Conservation (phyloP, 2,113 vertebrate genomes). For the Etia nguti region DNA sequence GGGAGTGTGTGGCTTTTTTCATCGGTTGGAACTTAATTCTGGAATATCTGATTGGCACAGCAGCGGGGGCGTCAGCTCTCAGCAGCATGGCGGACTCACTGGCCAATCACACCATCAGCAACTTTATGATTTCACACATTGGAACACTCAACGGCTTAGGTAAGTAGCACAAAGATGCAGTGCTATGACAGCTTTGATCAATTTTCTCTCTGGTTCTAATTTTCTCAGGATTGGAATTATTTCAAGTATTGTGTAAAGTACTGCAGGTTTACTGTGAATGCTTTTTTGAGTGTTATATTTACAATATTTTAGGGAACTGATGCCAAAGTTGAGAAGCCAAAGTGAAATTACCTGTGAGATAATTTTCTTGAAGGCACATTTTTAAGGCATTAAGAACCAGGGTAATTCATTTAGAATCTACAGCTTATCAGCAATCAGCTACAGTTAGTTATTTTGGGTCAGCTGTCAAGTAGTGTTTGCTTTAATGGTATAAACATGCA, state of each 20-base stretch:
- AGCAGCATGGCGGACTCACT: constrained; percentile 99
- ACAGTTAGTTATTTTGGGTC: neutral
- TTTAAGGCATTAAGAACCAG: neutral
- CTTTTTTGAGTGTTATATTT: neutral
- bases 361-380: neutral
- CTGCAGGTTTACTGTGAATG: neutral
- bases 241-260: neutral
- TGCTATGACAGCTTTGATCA: neutral
- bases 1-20: constrained; percentile 96
- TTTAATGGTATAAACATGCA: neutral
- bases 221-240: neutral
- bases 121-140: constrained; percentile 85
- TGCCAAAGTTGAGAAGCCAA: neutral
- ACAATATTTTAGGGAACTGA: neutral
- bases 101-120: constrained; percentile 96
- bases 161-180: constrained; percentile 61
- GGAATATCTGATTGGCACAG: constrained; percentile 97
- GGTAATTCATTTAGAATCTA: neutral
- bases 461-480: neutral
- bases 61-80: constrained; percentile 90
- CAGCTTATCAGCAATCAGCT: neutral
- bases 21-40: constrained; percentile 98
- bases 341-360: neutral
- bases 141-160: constrained; percentile 89
- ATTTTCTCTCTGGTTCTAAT: neutral